Evolutionary conservation across 2,113 vertebrate genomes (phyloP), one percentile per base, ranked within the genome.

Genomic region (Scophthalmus maximus): DNA sequence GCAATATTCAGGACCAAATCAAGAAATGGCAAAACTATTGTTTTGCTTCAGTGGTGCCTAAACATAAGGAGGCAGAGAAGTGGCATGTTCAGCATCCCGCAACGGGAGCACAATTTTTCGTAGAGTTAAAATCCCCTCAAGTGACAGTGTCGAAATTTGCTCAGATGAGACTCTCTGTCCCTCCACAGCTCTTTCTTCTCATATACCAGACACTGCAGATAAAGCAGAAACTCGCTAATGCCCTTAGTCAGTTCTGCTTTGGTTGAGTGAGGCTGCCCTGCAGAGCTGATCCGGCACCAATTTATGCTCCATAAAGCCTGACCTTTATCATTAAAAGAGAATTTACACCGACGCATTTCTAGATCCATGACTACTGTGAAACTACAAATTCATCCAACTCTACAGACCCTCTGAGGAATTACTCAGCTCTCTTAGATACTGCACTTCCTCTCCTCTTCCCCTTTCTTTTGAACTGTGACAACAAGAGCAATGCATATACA

Each of bases 1-100:
- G 68, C 61, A 44, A 77, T 51, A 82, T 73, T 82, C 66, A 79
- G 72, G 68, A 18, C 67, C 74, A 87, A 90, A 89, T 87, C 69
- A 68, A 63, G 72, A 73, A 87, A 87, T 83, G 14, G 23, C 52
- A 89, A 78, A 88, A 76, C 40, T 62, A 68, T 66, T 85, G 81
- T 87, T 87, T 84, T 70, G 76, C 76, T 57, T 53, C 79, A 86
- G 73, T 73, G 76, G 57, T 36, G 59, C 57, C 63, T 83, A 83
- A 78, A 81, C 84, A 84, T 84, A 36, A 63, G 63, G 63, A 67
- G 55, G 52, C 42, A 70, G 65, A 32, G 71, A 82, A 69, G 60
- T 57, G 64, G 64, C 69, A 34, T 58, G 46, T 46, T 11, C 68
- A 62, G n/a, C n/a, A n/a, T n/a, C n/a, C n/a, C n/a, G n/a, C n/a